These are phyloP conservation scores for Diacarnus erythraeanus DNA, from an alignment of 37 sponge, comb jelly and placozoan genomes.

Conservation along the genomic window DNA sequence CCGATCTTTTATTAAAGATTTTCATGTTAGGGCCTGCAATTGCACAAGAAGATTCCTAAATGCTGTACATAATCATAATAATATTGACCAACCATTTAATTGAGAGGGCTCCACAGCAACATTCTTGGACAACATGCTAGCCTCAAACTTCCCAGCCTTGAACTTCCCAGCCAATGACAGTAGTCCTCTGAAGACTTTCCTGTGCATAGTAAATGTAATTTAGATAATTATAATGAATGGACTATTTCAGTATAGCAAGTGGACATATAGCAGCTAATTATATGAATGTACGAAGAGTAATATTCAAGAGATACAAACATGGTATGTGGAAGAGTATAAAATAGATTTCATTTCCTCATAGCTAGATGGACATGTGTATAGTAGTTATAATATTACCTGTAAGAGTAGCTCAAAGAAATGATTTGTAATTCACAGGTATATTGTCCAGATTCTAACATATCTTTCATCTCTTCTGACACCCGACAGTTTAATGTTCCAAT, in stretches of 20 bases:
- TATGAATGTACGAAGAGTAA: not conserved
- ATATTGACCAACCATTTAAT: not conserved
- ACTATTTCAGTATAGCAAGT: too few species aligned
- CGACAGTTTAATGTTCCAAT: slow-evolving; percentile 48
- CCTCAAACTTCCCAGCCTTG: too few species aligned
- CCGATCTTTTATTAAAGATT: not conserved
- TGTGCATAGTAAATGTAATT: not conserved
- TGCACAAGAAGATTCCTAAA: not conserved
- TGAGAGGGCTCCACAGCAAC: not conserved
- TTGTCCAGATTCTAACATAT: not conserved
- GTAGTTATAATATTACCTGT: slow-evolving; percentile 47
- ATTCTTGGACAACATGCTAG: not conserved
- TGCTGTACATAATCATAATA: not conserved
- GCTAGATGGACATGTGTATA: too few species aligned
- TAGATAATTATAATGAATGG: too few species aligned
- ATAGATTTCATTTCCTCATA: too few species aligned
- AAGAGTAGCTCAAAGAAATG: slow-evolving; percentile 31
- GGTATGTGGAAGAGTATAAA: too few species aligned
- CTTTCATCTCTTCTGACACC: slow-evolving; percentile 32
- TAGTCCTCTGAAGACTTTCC: slow-evolving; percentile 36
- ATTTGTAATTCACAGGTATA: slow-evolving; percentile 61
- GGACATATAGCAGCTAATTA: not conserved
- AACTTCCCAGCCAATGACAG: not conserved
- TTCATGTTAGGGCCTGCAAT: not conserved
- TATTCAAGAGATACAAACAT: too few species aligned